Percentiles rank a stretch among this genome's conserved stretches.
These are phyloP conservation scores for Hypotaenidia okinawae DNA, from an alignment of 2,797 vertebrate species.

Conservation along the genomic window DNA sequence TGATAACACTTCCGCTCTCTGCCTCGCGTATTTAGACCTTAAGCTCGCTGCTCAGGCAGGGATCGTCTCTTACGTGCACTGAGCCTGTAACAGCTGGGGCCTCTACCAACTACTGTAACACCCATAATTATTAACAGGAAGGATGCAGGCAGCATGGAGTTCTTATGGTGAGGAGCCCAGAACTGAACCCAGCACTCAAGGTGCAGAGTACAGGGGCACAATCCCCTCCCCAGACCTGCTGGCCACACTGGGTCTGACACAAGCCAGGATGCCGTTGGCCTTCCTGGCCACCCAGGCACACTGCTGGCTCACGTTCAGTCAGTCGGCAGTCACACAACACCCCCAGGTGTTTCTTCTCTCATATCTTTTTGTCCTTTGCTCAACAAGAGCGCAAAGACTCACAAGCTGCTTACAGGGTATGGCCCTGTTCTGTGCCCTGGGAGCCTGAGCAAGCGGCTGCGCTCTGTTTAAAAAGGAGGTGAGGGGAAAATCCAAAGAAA, in stretches of 20 bases:
- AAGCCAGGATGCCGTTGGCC: no score
- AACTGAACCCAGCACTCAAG: no score
- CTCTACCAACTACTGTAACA: background rate
- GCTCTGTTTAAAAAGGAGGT: background rate
- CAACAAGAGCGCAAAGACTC: background rate
- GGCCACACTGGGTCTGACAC: no score
- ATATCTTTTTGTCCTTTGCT: background rate
- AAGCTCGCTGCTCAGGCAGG: slow-evolving; percentile 38
- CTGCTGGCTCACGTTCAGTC: no score
- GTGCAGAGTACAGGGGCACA: no score
- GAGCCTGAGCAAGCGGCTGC: background rate
- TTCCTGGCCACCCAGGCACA: no score
- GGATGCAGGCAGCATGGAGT: background rate
- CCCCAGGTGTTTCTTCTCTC: background rate
- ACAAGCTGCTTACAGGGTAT: background rate
- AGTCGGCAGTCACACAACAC: no score
- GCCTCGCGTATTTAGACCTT: slow-evolving; percentile 26
- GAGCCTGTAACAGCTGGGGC: background rate
- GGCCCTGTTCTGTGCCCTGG: background rate
- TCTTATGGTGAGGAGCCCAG: no score
- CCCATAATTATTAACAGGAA: background rate
- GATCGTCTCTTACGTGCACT: background rate
- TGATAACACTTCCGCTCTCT: slow-evolving; percentile 42
- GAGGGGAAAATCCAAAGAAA: background rate
- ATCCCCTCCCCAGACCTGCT: no score